Conservation (phyloP, 2,888 invertebrate genomes). For the Drosophila austrosaltans region DNA sequence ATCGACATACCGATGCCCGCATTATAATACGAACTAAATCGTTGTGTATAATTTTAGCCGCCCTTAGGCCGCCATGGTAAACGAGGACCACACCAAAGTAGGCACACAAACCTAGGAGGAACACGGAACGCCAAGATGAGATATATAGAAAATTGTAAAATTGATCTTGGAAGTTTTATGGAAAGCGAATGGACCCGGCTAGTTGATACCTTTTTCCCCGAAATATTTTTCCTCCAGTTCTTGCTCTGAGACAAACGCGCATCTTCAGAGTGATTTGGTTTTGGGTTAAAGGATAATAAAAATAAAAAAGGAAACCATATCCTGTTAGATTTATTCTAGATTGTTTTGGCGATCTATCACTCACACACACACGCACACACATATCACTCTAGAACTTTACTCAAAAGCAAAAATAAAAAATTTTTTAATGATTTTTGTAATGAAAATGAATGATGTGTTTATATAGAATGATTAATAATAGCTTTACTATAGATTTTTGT, state of each 20-base stretch:
- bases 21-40: conserved; percentile 85
- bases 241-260: conserved; percentile 42
- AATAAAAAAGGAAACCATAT: neutral
- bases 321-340: conserved; percentile 3
- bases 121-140: conserved; percentile 29
- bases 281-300: neutral
- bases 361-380: neutral
- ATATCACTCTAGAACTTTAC: neutral
- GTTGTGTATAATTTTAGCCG: conserved; percentile 86
- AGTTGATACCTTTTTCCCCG: neutral
- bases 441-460: neutral
- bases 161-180: neutral
- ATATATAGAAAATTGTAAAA: conserved; percentile 25
- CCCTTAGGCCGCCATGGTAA: conserved; percentile 86
- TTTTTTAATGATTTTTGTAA: neutral
- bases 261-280: conserved; percentile 33
- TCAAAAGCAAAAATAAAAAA: conserved; percentile 1
- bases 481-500: neutral
- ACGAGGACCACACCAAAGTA: conserved; percentile 85
- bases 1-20: conserved; percentile 86
- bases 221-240: neutral
- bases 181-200: neutral
- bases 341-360: neutral
- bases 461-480: neutral
- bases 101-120: conserved; percentile 84